Evolutionary conservation across 1,140 invertebrate species (phyloP), one percentile per base, ranked within the genome.

Genomic region (Diorhabda elongata): DNA sequence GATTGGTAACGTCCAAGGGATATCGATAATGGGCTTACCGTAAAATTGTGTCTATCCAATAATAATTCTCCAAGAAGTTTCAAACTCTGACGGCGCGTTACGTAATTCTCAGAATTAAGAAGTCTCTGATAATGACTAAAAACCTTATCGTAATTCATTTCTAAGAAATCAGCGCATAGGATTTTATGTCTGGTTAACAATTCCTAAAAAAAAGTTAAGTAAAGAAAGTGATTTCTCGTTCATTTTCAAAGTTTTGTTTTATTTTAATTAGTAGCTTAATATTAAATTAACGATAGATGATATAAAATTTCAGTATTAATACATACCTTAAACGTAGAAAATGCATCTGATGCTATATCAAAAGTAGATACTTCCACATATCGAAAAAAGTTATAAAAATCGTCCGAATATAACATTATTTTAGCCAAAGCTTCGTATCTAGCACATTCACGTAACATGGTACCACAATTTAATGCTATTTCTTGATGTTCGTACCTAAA

Each of bases 331-430:
- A 99, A 99, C 69, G 98, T 99, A 80, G 97, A 97, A 87, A 99
- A 99, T 83, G 98, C 98, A 92, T 99, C 98, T 73, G 97, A 99
- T 81, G 98, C 98, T 81, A 99, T 99, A 87, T 99, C 98, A 88
- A 99, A 99, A 68, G 97, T 98, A 67, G 97, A 98, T 69, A 98
- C 94, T 88, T 99, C 98, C 78, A 99, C 98, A 85, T 99, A 99
- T 84, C 92, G 91, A 85, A 99, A 99, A 86, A 99, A 99, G 84
- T 98, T 96, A 83, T 98, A 99, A 88, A 99, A 99, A 81, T 98
- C 95, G 76, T 97, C 94, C 65, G 95, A 96, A 83, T 97, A 91
- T 70, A 99, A 89, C 89, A 99, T 96, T 68, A 99, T 97, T 86
- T 99, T 98, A 66, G 97, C 97, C 77, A 99, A 83, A 60, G 95